Base-by-base conservation (phyloP, 2,888 invertebrate genomes). In the Zygothrica quintamaculata region DNA sequence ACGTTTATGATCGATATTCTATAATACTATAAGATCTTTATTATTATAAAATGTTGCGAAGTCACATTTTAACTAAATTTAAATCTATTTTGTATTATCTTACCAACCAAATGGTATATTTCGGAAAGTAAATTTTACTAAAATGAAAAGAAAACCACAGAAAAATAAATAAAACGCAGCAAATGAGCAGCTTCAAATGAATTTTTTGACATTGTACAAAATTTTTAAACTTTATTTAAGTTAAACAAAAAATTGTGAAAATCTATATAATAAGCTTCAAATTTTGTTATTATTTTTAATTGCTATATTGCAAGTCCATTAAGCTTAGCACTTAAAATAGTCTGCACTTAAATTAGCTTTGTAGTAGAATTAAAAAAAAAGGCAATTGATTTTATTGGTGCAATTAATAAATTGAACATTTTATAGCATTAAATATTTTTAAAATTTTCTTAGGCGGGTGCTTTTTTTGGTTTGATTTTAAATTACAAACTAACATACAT, bases 21-120 rank as follows among this genome's bases (percentile, higher is more conserved):
- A 50, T 22, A 22, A 2, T 22, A n/a, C 5, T 36, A 56, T 13
- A 77, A 47, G 60, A 64, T 53, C 62, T 57, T 77, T 34, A 34
- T 18, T 39, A 29, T 67, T 18, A 31, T 50, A 34, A n/a, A n/a
- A 50, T 43, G 60, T 46, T 22, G 22, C 53, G 62, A 47, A 46
- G 48, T 34, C 37, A 44, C 29, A 13, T 47, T 42, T n/a, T 33
- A 55, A 55, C 18, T 11, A 5, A 64, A 18, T 46, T 44, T 56
- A 51, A 60, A 59, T 82, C 65, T 80, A 80, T 82, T 80, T 85
- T 80, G 53, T 82, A 85, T 69, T 44, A 47, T 76, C 70, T 73
- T 78, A 22, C 18, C 18, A 22, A 72, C 65, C 64, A 65, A 58
- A 66, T 46, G 61, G 59, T 62, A 68, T 57, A 74, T 74, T 69